Evolutionary conservation across 2,888 invertebrate genomes (phyloP).

Genomic region (Congeria kusceri): DNA sequence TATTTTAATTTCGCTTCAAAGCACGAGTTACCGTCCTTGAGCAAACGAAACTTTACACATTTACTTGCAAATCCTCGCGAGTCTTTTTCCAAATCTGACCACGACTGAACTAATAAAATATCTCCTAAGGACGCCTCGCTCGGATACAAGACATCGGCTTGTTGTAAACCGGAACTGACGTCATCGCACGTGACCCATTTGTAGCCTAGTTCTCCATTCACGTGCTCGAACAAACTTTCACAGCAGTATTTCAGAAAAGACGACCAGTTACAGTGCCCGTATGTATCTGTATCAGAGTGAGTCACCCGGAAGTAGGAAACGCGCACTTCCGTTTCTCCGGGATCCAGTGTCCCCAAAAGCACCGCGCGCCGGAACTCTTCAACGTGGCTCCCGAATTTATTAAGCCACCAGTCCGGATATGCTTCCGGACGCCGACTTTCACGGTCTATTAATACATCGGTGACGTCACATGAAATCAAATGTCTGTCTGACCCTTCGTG

Average conservation of each 20-base stretch:
- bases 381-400: constrained; percentile 20
- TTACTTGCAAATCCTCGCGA: too few relatives aligned
- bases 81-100: not conserved
- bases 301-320: constrained; percentile 14
- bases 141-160: not conserved
- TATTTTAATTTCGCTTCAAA: not conserved
- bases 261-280: constrained; percentile 39
- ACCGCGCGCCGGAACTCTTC: constrained; percentile 6
- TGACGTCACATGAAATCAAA: constrained; percentile 24
- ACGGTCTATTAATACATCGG: constrained; percentile 21
- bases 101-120: constrained; percentile 1
- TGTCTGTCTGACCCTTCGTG: constrained; percentile 3
- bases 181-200: not conserved
- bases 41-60: not conserved
- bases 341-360: not conserved
- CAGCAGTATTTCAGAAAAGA: constrained; percentile 36
- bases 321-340: not conserved
- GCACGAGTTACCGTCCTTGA: not conserved
- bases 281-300: constrained; percentile 32
- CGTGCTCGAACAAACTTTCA: constrained; percentile 35
- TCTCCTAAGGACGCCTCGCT: constrained; percentile 1
- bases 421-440: constrained; percentile 5
- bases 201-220: not conserved
- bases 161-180: constrained; percentile 1
- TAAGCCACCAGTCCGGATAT: constrained; percentile 32